Conservation (phyloP, 1,140 invertebrate species). For the Latrodectus geometricus region DNA sequence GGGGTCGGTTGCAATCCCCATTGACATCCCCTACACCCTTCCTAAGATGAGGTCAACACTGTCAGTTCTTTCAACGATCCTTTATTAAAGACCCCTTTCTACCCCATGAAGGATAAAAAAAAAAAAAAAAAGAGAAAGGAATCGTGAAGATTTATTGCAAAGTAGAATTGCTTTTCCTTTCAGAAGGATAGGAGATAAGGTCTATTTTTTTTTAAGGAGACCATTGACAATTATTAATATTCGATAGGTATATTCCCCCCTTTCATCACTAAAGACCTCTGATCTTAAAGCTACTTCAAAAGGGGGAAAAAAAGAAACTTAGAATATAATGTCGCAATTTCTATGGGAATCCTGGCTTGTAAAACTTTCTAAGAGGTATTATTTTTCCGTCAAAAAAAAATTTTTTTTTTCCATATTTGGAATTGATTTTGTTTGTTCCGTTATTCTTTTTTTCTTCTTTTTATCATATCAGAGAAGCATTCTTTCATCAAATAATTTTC, state of each 20-base stretch:
- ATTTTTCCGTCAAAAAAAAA: too few species aligned
- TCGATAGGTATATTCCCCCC: neutral
- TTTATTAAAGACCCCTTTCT: neutral
- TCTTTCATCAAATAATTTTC: too few species aligned
- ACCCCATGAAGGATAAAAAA: neutral
- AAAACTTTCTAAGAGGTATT: neutral
- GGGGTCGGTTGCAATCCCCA: neutral
- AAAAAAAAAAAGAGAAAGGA: neutral
- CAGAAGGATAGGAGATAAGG: neutral
- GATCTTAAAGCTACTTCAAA: neutral
- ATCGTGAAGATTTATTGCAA: neutral
- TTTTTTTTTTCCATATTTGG: too few species aligned
- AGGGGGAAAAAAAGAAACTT: neutral
- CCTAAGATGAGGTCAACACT: neutral
- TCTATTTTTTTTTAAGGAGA: neutral
- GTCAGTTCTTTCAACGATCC: neutral
- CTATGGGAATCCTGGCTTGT: neutral
- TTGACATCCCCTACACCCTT: neutral
- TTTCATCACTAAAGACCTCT: neutral
- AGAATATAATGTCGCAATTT: neutral
- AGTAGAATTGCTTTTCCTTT: neutral
- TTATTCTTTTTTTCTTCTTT: too few species aligned
- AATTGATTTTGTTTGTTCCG: too few species aligned
- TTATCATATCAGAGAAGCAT: too few species aligned
- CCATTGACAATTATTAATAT: neutral